Evolutionary conservation across 2,113 vertebrate species (phyloP), one percentile per base, ranked within the genome.

Genomic region (Anseranas semipalmata): DNA sequence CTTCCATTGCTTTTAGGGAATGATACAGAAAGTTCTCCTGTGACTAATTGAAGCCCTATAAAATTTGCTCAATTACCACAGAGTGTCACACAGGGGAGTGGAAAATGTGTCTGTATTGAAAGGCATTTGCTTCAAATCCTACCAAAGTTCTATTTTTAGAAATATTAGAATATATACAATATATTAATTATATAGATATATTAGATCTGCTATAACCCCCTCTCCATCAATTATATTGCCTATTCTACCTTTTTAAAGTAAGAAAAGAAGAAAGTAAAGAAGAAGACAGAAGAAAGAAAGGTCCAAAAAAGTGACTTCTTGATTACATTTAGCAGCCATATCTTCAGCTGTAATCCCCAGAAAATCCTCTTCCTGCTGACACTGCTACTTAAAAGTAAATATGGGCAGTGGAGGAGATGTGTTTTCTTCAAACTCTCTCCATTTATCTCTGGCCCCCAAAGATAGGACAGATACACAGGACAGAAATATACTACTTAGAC

Each of bases 31-130:
- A 77, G 39, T 62, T 81, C 83, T 88, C 88, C 43, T 86, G 80
- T 88, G 76, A 71, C 68, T 78, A 78, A 93, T 96, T 94, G 71
- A 3, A 2, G 41, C 1, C 43, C 56, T 52, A 82, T 79, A 90
- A 94, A 90, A 92, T 94, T 85, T 87, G 21, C 37, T 86, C 66
- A 65, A 87, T 93, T 93, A 81, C 60, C 70, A 84, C 60, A 43
- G 87, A 90, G 45, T 52, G 28, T 56, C 24, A 18, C 33, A n/a
- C 24, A 90, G 11, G 8, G 77, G 30, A 96, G 32, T 8, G 8
- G 48, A 95, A 93, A 90, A 68, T 53, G 7, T 82, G 22, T 71
- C 73, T 79, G 12, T 78, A 77, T 78, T 93, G 52, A 95, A 71
- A 95, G 28, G 8, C 24, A 78, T 81, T 92, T 92, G 74, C 21